Evolutionary conservation across 2,888 invertebrate genomes (phyloP).

Genomic region (Nowickia ferox): DNA sequence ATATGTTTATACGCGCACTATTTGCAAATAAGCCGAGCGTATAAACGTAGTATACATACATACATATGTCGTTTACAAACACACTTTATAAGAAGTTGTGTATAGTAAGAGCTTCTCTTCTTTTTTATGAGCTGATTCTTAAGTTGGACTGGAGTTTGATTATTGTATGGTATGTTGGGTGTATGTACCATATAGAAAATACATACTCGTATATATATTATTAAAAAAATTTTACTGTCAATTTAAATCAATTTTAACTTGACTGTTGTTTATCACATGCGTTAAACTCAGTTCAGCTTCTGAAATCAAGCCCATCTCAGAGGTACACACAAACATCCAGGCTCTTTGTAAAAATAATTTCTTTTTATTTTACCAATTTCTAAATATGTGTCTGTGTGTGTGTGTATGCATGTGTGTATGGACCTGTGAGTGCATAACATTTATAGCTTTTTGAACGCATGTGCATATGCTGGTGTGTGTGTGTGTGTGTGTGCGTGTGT

Average conservation of each 20-base stretch:
- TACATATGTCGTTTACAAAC: no score
- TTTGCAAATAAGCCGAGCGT: no score
- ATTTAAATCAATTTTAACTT: constrained; percentile 63
- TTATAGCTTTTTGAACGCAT: background rate
- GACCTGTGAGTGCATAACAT: background rate
- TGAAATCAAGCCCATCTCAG: constrained; percentile 54
- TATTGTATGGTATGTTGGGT: no score
- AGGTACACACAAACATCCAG: background rate
- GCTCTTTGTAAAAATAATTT: constrained; percentile 10
- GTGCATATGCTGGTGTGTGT: background rate
- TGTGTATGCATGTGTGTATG: background rate
- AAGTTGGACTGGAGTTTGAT: no score
- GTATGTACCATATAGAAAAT: no score
- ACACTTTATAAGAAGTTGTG: no score
- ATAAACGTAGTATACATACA: no score
- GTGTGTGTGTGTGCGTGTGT: background rate
- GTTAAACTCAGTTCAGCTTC: constrained; percentile 72
- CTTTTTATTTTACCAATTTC: constrained; percentile 19
- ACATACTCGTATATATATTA: no score
- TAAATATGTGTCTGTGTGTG: background rate
- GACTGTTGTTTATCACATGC: constrained; percentile 63
- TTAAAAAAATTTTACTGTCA: constrained; percentile 65
- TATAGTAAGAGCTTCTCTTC: no score
- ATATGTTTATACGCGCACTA: no score
- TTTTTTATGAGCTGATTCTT: no score